phyloP scores from a whole-genome alignment of 2,113 vertebrate genomes.

The Ancistrus triradiatus region DNA sequence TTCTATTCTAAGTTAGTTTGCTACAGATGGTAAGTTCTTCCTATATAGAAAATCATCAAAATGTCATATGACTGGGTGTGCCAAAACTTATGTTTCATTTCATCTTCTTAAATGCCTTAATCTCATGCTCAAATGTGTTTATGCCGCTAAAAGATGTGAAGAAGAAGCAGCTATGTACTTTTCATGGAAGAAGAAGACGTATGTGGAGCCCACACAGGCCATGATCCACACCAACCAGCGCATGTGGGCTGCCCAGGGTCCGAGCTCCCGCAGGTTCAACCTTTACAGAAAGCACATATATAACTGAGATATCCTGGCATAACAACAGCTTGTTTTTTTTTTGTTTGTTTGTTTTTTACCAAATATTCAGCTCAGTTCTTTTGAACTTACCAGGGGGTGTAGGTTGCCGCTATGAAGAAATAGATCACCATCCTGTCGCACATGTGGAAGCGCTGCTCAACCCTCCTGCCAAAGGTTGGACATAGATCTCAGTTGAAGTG shows the following conservation, averaged over 20 bases:
- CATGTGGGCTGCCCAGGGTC: constrained; percentile 93
- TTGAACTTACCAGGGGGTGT: constrained; percentile 85
- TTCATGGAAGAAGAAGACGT: constrained; percentile 95
- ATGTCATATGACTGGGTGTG: too few relatives aligned
- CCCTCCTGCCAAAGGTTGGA: constrained; percentile 75
- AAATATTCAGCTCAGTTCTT: background rate
- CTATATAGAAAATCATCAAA: too few relatives aligned
- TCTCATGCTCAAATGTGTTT: background rate
- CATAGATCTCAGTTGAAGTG: too few relatives aligned
- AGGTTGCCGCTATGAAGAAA: constrained; percentile 94
- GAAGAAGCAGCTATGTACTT: constrained; percentile 59
- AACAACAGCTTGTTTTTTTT: too few relatives aligned
- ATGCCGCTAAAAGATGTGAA: background rate
- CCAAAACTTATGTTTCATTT: too few relatives aligned
- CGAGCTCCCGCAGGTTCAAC: constrained; percentile 89
- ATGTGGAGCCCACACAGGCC: constrained; percentile 83
- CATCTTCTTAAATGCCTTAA: too few relatives aligned
- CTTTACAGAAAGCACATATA: constrained; percentile 67
- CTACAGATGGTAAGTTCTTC: too few relatives aligned
- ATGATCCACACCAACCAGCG: constrained; percentile 97
- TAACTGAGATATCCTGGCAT: too few relatives aligned
- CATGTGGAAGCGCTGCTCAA: constrained; percentile 94
- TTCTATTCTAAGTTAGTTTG: too few relatives aligned
- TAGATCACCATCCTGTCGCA: constrained; percentile 95
- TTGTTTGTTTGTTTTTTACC: too few relatives aligned